These are phyloP conservation scores for Hypsopygia costalis DNA, from an alignment of 2,888 invertebrate genomes.

Conservation along the genomic window DNA sequence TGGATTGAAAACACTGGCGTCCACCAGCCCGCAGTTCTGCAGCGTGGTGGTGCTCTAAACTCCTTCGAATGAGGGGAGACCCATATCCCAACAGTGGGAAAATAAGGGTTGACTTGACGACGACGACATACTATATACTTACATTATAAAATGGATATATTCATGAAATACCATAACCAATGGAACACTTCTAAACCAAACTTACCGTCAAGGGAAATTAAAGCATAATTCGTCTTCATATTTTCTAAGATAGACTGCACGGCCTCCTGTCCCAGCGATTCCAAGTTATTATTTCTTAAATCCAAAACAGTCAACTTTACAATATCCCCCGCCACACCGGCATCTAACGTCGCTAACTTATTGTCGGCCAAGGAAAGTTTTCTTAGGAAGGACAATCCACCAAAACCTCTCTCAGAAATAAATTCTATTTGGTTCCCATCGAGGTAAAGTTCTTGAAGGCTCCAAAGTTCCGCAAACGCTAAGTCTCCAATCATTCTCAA, in stretches of 20 bases:
- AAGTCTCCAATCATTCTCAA: conserved; percentile 90
- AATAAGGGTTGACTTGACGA: no score
- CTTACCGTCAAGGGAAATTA: conserved; percentile 90
- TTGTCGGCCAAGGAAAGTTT: conserved; percentile 88
- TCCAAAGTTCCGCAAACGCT: conserved; percentile 89
- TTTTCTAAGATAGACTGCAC: conserved; percentile 87
- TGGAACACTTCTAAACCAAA: conserved; percentile 32
- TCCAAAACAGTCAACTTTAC: conserved; percentile 87
- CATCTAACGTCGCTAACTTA: conserved; percentile 85
- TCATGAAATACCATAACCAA: background rate
- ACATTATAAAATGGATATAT: no score
- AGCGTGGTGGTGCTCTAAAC: no score
- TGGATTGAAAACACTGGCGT: no score
- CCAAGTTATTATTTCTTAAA: conserved; percentile 87
- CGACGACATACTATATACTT: no score
- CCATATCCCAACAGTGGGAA: no score
- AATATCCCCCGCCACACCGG: conserved; percentile 85
- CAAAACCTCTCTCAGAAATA: conserved; percentile 88
- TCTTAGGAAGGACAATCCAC: conserved; percentile 86
- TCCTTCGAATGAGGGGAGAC: no score
- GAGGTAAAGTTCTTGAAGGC: conserved; percentile 85
- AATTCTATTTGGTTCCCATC: conserved; percentile 86
- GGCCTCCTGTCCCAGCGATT: conserved; percentile 87
- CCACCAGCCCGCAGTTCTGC: no score
- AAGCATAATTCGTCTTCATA: conserved; percentile 84